Evolutionary conservation across 2,888 invertebrate species (phyloP), one percentile per base, ranked within the genome.

Genomic region (Andrena minutula): DNA sequence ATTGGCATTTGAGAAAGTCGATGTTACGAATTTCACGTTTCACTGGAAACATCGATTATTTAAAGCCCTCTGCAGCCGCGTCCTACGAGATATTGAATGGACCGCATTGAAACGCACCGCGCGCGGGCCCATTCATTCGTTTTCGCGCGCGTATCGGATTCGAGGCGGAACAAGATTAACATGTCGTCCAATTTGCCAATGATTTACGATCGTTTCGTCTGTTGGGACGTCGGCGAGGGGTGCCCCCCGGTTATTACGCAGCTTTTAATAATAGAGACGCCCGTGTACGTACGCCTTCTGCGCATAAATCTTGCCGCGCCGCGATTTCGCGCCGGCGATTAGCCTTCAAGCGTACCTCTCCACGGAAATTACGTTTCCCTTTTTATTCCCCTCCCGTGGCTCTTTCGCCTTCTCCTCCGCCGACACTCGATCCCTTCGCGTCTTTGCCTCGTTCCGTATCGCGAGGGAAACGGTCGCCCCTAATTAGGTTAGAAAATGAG

Each of bases 201-300:
- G 90, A 91, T 91, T 91, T 90, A 91, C 87, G 89, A 83, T 83
- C 85, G 86, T 83, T 89, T 78, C 85, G 87, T 89, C 82, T 86
- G 83, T 70, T 74, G 65, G 81, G 78, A 74, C 79, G 84, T 75
- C 82, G 83, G 82, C 70, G 86, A 77, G 89, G 89, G 90, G 84
- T 75, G 86, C 85, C 79, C 83, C 85, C 75, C 75, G 79, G 86
- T 90, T 90, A 90, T 90, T 90, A 90, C 90, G 86, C 87, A 87
- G 89, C 89, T 88, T 90, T 91, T 90, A 90, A 90, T 91, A 91
- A 91, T 90, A 90, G 90, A 89, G 90, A 90, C 88, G 87, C 90
- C 85, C 82, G 82, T 68, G 76, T 83, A 86, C 75, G 85, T 82
- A 88, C 87, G 89, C 89, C 89, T 89, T 89, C 80, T 82, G 87